Evolutionary conservation across 2,797 vertebrate genomes (phyloP).

Genomic region (Rallus crepitans): DNA sequence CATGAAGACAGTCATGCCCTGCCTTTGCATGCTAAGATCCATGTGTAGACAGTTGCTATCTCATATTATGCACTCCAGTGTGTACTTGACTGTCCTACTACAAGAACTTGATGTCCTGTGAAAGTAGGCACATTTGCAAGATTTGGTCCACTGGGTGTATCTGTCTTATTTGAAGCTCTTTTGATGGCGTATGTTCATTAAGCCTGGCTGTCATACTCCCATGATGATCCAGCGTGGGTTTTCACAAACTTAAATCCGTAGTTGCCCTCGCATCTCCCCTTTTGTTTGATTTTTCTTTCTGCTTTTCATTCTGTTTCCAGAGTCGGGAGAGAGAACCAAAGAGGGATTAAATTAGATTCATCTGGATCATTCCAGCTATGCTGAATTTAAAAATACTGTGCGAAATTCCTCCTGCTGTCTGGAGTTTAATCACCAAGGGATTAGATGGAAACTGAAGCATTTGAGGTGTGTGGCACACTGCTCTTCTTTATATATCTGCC

Average conservation of each 20-base stretch:
- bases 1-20: neutral
- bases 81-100: neutral
- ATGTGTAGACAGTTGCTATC: neutral
- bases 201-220: neutral
- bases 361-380: neutral
- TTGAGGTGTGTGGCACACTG: neutral
- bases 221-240: neutral
- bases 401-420: neutral
- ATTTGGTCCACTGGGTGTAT: neutral
- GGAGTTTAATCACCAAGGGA: conserved; percentile 27
- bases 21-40: neutral
- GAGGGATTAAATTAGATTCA: conserved; percentile 12
- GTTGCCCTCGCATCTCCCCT: neutral
- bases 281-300: conserved; percentile 33
- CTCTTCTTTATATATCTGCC: neutral
- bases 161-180: neutral
- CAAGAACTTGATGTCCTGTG: neutral
- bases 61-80: neutral
- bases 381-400: conserved; percentile 12
- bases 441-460: neutral
- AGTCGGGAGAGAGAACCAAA: conserved; percentile 9
- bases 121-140: neutral
- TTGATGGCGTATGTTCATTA: neutral
- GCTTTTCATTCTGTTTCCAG: conserved; percentile 10
- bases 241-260: neutral